phyloP scores from a whole-genome alignment of 2,888 invertebrate genomes.

The Mimumesa dahlbomi region DNA sequence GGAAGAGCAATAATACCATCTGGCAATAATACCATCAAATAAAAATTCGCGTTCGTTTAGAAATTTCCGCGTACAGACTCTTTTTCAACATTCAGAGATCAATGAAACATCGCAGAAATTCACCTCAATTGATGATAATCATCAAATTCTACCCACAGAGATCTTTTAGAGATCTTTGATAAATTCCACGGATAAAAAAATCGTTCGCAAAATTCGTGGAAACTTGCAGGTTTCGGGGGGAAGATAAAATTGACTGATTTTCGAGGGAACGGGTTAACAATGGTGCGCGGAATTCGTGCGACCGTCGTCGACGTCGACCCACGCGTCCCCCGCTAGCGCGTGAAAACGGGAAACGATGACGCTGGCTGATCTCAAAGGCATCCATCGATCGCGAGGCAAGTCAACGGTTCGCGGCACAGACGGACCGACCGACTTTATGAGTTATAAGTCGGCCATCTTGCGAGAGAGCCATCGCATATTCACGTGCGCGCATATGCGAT shows the following conservation, averaged over 20 bases:
- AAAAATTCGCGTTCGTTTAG: too few species aligned
- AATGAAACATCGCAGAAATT: too few species aligned
- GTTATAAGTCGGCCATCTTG: constrained; percentile 80
- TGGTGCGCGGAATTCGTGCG: constrained; percentile 56
- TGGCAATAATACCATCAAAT: too few species aligned
- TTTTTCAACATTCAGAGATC: too few species aligned
- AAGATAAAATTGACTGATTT: constrained; percentile 49
- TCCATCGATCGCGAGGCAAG: constrained; percentile 73
- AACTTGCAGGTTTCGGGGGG: constrained; percentile 8
- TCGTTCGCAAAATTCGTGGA: too few species aligned
- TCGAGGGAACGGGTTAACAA: too few species aligned
- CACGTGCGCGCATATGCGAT: constrained; percentile 75
- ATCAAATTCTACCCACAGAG: too few species aligned
- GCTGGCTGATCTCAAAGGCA: constrained; percentile 66
- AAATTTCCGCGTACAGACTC: too few species aligned
- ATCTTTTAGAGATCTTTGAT: too few species aligned
- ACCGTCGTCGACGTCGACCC: constrained; percentile 64
- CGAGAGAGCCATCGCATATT: constrained; percentile 76
- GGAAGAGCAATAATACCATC: too few species aligned
- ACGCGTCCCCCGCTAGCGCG: constrained; percentile 54
- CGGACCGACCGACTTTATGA: constrained; percentile 77
- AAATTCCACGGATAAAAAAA: too few species aligned
- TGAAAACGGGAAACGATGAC: constrained; percentile 64
- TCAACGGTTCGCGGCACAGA: constrained; percentile 56
- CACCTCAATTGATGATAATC: too few species aligned